Evolutionary conservation across 2,797 vertebrate genomes (phyloP).

Genomic region (Siniperca obscura): DNA sequence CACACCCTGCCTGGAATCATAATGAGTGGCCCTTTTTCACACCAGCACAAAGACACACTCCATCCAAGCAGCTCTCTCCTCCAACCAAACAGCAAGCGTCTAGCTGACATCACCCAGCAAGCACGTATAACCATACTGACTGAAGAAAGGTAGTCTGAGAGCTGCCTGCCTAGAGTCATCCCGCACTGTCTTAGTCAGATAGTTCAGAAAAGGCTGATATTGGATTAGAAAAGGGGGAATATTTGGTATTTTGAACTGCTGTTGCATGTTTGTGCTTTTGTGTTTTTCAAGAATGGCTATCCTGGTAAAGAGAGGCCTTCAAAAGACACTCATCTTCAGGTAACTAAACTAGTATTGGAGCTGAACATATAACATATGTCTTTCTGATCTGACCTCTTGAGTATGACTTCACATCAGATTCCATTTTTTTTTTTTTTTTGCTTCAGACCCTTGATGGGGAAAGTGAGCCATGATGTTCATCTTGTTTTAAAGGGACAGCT

Average conservation of each 20-base stretch:
- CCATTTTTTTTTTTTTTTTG: slow-evolving; percentile 8
- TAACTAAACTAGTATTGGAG: slow-evolving; percentile 76
- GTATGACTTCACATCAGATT: slow-evolving; percentile 30
- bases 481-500: slow-evolving; percentile 21
- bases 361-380: slow-evolving; percentile 42
- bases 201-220: slow-evolving; percentile 28
- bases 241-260: slow-evolving; percentile 77
- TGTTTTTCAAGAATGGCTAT: slow-evolving; percentile 88
- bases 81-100: slow-evolving; percentile 64
- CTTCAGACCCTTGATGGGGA: background rate
- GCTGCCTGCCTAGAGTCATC: slow-evolving; percentile 35
- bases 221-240: slow-evolving; percentile 35
- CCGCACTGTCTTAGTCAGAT: slow-evolving; percentile 10
- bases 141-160: slow-evolving; percentile 48
- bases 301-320: slow-evolving; percentile 87
- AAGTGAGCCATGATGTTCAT: slow-evolving; percentile 1
- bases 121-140: slow-evolving; percentile 47
- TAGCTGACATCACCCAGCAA: slow-evolving; percentile 65
- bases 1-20: slow-evolving; percentile 81
- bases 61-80: slow-evolving; percentile 66
- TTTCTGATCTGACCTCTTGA: slow-evolving; percentile 40
- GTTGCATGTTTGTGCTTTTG: slow-evolving; percentile 84
- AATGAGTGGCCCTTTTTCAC: slow-evolving; percentile 81
- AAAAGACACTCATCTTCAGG: slow-evolving; percentile 86
- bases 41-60: slow-evolving; percentile 76